Evolutionary conservation across 2,888 invertebrate genomes (phyloP), one percentile per base, ranked within the genome.

Genomic region (Leucophenga montana): DNA sequence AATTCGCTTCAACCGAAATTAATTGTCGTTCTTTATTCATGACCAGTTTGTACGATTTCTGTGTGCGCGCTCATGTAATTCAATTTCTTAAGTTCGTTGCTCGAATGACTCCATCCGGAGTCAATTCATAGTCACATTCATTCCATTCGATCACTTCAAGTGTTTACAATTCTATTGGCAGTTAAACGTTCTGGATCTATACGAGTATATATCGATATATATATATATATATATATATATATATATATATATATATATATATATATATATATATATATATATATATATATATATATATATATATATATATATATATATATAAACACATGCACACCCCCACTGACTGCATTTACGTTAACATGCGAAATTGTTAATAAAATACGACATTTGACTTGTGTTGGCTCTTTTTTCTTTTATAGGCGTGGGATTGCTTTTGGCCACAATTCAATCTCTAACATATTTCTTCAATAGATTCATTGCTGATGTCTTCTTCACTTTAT

Each of bases 41-140:
- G 83, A 82, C 81, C 81, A 77, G 81, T 79, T 82, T 81, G 83
- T 82, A 81, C 83, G 78, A 83, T 82, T 83, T 81, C 81, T 80
- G 80, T 78, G 78, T 78, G 79, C 81, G 81, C 79, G 78, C 82
- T 83, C 78, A 81, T 76, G 83, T 81, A 81, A 83, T 83, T 83
- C 81, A 77, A 83, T 81, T 48, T 81, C 78, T 67, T 62, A 53
- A 33, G 62, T 62, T 54, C 64, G 39, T 56, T 70, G 65, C 66
- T 78, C 78, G 71, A 78, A 76, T 75, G 77, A 72, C 39, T 39
- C 11, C 11, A 39, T 39, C 9, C 39, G 39, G 11, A 39, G 11
- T 39, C 39, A 11, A 39, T 11, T 11, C 11, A 11, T 11, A 39
- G 39, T 39, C 11, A 8, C 39, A 39, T 39, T 39, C 39, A 11